A percentile compares a stretch with the other conserved stretches of the same genome.
phyloP scores from a whole-genome alignment of 2,113 vertebrate species.

The Coryphaenoides rupestris region DNA sequence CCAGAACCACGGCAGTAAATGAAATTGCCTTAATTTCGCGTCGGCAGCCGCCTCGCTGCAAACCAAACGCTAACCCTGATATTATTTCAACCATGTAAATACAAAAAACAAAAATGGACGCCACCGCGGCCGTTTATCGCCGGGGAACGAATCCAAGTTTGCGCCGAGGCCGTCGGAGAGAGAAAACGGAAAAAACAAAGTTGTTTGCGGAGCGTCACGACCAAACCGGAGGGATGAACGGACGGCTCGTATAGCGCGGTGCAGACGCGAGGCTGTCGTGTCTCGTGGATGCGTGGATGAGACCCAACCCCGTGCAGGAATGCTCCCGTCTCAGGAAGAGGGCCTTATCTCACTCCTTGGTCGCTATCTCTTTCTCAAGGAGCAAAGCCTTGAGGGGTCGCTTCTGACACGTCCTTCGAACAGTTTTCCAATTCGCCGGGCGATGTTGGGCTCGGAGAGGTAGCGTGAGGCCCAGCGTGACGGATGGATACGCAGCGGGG shows the following conservation, averaged over 20 bases:
- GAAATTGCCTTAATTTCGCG: constrained; percentile 25
- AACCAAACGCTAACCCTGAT: constrained; percentile 32
- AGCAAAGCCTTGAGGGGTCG: constrained; percentile 15
- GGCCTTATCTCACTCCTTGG: constrained; percentile 29
- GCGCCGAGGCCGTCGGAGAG: background rate
- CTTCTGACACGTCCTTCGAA: constrained; percentile 1
- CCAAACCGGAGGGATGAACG: constrained; percentile 26
- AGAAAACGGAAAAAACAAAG: constrained; percentile 7
- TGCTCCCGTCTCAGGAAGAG: constrained; percentile 34
- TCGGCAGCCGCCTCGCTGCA: constrained; percentile 34
- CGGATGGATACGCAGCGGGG: constrained; percentile 3
- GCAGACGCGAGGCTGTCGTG: constrained; percentile 1
- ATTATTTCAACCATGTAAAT: constrained; percentile 15
- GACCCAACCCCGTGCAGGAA: constrained; percentile 39
- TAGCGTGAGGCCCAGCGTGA: constrained; percentile 10
- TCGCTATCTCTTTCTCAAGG: constrained; percentile 25
- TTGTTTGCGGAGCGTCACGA: constrained; percentile 5
- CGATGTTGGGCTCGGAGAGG: constrained; percentile 10
- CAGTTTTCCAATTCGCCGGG: constrained; percentile 14
- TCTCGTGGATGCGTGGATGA: constrained; percentile 26
- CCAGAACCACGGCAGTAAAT: constrained; percentile 27
- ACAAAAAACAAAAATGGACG: constrained; percentile 4
- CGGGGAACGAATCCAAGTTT: background rate
- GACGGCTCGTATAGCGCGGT: too few species aligned
- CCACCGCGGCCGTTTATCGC: background rate